Percentiles rank a stretch among this genome's conserved stretches.
These are phyloP conservation scores for Rhadinocentrus ornatus DNA, from an alignment of 2,797 vertebrate species.

Conservation along the genomic window DNA sequence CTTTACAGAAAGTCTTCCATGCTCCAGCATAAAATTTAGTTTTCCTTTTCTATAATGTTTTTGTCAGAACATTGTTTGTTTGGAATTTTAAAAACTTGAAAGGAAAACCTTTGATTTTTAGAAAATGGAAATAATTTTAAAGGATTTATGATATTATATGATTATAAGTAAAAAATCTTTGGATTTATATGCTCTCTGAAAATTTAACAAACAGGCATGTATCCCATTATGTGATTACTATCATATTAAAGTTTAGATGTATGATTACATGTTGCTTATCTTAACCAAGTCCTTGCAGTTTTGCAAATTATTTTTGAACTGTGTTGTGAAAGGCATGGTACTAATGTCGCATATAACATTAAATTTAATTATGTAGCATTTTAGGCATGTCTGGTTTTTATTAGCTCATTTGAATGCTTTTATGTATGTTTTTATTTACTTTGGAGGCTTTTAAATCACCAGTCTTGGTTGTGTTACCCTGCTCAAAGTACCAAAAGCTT, in stretches of 20 bases:
- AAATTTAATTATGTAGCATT: background rate
- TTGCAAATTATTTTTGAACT: background rate
- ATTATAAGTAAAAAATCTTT: background rate
- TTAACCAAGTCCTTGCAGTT: background rate
- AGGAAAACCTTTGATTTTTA: background rate
- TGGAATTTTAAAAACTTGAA: no score
- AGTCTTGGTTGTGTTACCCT: background rate
- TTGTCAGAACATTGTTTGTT: background rate
- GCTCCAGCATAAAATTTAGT: background rate
- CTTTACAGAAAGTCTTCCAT: background rate
- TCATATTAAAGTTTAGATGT: background rate
- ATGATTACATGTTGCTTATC: background rate
- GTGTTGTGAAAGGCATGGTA: conserved; percentile 5
- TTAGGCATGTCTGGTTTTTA: conserved; percentile 1
- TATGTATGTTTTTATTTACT: conserved; percentile 12
- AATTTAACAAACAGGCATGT: background rate
- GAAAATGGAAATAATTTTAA: background rate
- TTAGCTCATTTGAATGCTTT: conserved; percentile 12
- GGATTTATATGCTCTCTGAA: background rate
- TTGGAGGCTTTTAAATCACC: conserved; percentile 28
- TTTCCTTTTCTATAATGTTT: background rate
- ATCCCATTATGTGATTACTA: background rate
- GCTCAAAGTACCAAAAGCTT: background rate
- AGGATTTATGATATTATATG: background rate
- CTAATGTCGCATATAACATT: no score